Evolutionary conservation across 30 jellyfish, hydroid and myxozoan species (phyloP), one percentile per base, ranked within the genome.

Genomic region (Clytia hemisphaerica): DNA sequence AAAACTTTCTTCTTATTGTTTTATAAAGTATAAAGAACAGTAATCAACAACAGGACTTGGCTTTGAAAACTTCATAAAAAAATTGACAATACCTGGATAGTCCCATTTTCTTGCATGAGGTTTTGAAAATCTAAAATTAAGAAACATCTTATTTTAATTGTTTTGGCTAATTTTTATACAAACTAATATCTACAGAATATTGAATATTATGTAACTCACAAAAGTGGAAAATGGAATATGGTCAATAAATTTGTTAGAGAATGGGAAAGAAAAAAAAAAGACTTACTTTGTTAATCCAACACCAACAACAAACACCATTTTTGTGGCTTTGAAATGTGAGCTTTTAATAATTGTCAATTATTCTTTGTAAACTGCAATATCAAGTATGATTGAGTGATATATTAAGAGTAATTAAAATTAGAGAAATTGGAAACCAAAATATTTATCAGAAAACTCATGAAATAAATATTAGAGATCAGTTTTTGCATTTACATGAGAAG

Each of bases 81-180:
- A 72, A 14, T 1, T 31, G n/a, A 0, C 6, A 2, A 10, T 58
- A 87, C 97, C 97, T 45, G 97, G 97, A 57, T 87, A 87, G 58
- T 87, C 97, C 97, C 97, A 87, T 73, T 80, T 87, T 69, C 63
- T 77, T 65, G 87, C 10, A 51, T 76, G 83, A 15, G 97, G 97
- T 40, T 79, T 87, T 30, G 62, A 84, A 79, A 87, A 87, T 60
- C 97, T 87, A 25, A 28, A 64, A 70, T 19, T 24, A 58, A 42
- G 38, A 45, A 12, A n/a, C 2, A 32, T 7, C 33, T 21, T 62
- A 51, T 37, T 15, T 37, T 36, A n/a, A 9, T 19, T 12, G 9
- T 32, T 19, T 6, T 50, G n/a, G n/a, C 12, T 50, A 19, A 7
- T 34, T 66, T 66, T 3, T 44, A 21, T 33, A 37, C 21, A 50